Percentiles rank a stretch among this genome's conserved stretches.
phyloP scores from a whole-genome alignment of 2,888 invertebrate genomes.

The Euclidia mi region DNA sequence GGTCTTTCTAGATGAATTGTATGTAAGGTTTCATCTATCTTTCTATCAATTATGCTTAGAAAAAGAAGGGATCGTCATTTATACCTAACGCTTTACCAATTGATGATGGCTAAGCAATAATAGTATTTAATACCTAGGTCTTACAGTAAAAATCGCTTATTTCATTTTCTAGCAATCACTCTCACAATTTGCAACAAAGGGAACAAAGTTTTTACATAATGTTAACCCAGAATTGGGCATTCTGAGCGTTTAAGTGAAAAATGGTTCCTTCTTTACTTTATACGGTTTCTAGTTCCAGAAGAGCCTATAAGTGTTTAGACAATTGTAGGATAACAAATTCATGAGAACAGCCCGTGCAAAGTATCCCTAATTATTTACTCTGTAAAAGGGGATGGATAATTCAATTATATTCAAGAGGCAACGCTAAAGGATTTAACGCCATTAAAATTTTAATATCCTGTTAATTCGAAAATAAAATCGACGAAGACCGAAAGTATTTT shows the following conservation, averaged over 20 bases:
- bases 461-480: background rate
- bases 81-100: no score
- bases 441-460: background rate
- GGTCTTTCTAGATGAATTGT: no score
- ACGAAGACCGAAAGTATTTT: background rate
- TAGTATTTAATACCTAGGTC: no score
- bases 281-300: background rate
- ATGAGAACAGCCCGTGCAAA: background rate
- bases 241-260: background rate
- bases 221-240: no score
- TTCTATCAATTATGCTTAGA: no score
- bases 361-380: constrained; percentile 2
- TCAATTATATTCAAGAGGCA: constrained; percentile 2
- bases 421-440: background rate
- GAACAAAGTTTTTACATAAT: no score
- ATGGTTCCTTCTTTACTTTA: background rate
- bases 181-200: no score
- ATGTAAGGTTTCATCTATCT: no score
- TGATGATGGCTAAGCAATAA: no score
- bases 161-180: no score
- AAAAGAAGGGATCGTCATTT: no score
- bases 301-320: background rate
- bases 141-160: no score
- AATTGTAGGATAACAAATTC: constrained; percentile 4
- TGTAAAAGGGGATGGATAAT: background rate